Evolutionary conservation across 2,797 vertebrate genomes (phyloP), one percentile per base, ranked within the genome.

Genomic region (Podarcis siculus): DNA sequence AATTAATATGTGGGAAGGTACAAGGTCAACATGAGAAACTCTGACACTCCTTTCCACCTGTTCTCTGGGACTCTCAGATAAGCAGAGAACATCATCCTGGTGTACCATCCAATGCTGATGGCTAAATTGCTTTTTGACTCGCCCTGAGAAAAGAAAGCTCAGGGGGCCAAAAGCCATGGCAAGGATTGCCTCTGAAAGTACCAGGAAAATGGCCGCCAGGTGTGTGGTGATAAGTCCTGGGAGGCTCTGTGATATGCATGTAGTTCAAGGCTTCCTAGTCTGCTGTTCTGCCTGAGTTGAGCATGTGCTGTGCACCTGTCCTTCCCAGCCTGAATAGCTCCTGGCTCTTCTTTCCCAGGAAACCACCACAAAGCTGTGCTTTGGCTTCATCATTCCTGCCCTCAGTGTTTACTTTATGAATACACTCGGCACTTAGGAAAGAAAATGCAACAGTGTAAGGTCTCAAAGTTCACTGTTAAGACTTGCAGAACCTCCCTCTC

Each of bases 401-500:
- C 77, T 89, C 39, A 8, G 0, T 87, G 83, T 91, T 94, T 94
- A 87, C 82, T 91, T 89, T 86, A 61, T 78, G 82, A 94, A 69
- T 64, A 64, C 21, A 89, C 58, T 90, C 84, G 67, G 35, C 83
- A 27, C 72, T 3, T 35, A 82, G 35, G 35, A 61, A n/a, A 88
- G 21, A 45, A 80, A 49, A 2, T 82, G 79, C 64, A 86, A 88
- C 89, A 93, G 79, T 85, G 90, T 91, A 90, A 95, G 81, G 90
- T 95, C 89, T 95, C 95, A 96, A 96, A 96, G 96, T 94, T 94
- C 94, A 95, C 19, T 89, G 87, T 88, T 90, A 15, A 73, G 61
- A 83, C 90, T 64, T 8, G 35, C 32, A 80, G 80, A 66, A 37
- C 49, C 78, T 83, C 73, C 83, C 94, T 91, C 88, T 92, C 80